These are phyloP conservation scores for Euproctis similis DNA, from an alignment of 2,888 invertebrate species.

Conservation along the genomic window DNA sequence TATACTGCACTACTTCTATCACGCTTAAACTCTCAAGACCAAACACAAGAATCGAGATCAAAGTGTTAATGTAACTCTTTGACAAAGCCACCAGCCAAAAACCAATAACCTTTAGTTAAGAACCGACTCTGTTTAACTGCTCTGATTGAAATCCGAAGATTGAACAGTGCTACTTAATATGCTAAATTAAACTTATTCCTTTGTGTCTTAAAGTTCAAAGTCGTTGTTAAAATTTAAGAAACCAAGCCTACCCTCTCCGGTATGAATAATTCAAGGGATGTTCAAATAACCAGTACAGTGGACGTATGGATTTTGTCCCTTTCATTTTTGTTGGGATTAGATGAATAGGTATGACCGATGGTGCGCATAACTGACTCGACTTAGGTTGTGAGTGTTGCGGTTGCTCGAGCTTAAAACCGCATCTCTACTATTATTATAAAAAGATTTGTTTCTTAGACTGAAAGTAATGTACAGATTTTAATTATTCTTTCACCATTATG, in stretches of 20 bases:
- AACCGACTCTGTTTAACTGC: conserved; percentile 39
- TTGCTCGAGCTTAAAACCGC: neutral
- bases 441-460: too few relatives aligned
- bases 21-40: neutral
- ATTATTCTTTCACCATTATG: too few relatives aligned
- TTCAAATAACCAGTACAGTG: conserved; percentile 56
- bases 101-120: conserved; percentile 37
- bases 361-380: conserved; percentile 2
- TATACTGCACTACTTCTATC: neutral
- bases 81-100: conserved; percentile 22
- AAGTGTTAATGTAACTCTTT: conserved; percentile 17
- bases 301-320: conserved; percentile 22
- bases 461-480: too few relatives aligned
- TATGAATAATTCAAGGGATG: conserved; percentile 70
- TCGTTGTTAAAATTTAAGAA: conserved; percentile 39
- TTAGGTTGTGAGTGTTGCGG: neutral
- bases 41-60: conserved; percentile 3
- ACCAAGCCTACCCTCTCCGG: conserved; percentile 56
- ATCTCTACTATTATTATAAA: too few relatives aligned
- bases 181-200: conserved; percentile 29
- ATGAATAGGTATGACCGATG: conserved; percentile 23
- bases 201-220: conserved; percentile 41
- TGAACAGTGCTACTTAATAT: conserved; percentile 19
- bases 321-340: conserved; percentile 13
- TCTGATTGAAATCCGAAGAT: conserved; percentile 43